Evolutionary conservation across 2,797 vertebrate genomes (phyloP), one percentile per base, ranked within the genome.

Genomic region (Nyctibius grandis): DNA sequence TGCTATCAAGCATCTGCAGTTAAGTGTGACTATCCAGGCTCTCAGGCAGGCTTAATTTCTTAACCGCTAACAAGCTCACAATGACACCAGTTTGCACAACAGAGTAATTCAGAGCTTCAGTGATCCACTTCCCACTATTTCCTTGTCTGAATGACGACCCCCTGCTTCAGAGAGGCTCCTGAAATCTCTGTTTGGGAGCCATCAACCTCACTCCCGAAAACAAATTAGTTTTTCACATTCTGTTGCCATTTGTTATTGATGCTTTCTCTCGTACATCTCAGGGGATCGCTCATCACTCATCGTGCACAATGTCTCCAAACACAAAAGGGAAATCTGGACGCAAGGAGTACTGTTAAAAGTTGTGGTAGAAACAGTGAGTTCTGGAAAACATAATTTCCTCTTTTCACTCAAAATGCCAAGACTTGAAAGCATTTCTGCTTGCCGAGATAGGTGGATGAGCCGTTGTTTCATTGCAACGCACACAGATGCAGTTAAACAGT

Each of bases 401-500:
- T 92, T 95, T 80, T 92, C 81, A 72, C 81, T 89, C 14, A 1
- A 89, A 92, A 95, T 85, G 74, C 90, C 70, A 64, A 93, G 84
- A 87, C 85, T 89, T 95, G 84, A 96, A 94, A 96, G 95, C 90
- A 12, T 95, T 96, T 93, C 91, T 91, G 68, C 88, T 80, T 16
- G 2, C 84, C 4, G 38, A 93, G 93, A 77, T 94, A 96, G 94
- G 96, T 95, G 90, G 91, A 87, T 93, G 95, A 95, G 87, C 72
- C 36, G 60, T 94, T 96, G 95, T 95, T 95, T 89, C 95, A 77
- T 77, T 93, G 91, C 92, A 59, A 95, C 3, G 20, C 93, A 96
- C 91, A 87, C 96, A 95, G 95, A 96, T 96, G 96, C 93, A 95
- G 94, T 95, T 95, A 96, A 97, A 93, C 92, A 93, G 86, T 96